Evolutionary conservation across 2,113 vertebrate species (phyloP).

Genomic region (Bagarius yarrelli): DNA sequence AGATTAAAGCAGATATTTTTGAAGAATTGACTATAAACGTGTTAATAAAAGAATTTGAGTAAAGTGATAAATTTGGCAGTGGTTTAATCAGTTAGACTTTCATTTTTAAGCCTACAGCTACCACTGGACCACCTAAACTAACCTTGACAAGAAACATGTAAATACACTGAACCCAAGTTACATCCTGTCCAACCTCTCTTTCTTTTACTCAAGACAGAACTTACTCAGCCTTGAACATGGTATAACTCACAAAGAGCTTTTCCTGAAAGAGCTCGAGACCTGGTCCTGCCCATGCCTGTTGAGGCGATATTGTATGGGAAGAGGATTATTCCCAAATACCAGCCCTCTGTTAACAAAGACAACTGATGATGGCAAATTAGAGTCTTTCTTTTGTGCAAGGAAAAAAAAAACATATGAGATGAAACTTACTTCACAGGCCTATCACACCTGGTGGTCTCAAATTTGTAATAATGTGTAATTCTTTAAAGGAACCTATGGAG

Average conservation of each 20-base stretch:
- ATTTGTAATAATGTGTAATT: conserved; percentile 69
- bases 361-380: conserved; percentile 80
- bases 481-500: conserved; percentile 54
- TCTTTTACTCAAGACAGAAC: conserved; percentile 66
- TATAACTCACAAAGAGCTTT: conserved; percentile 66
- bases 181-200: conserved; percentile 57
- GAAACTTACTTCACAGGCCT: conserved; percentile 57
- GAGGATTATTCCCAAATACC: conserved; percentile 81
- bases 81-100: background rate
- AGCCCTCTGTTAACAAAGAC: conserved; percentile 75
- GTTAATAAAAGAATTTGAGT: background rate
- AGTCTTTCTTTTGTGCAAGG: conserved; percentile 71
- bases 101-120: conserved; percentile 18
- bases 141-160: conserved; percentile 30
- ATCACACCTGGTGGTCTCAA: conserved; percentile 72
- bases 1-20: background rate
- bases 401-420: conserved; percentile 60
- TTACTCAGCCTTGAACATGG: conserved; percentile 64
- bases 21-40: background rate
- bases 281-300: conserved; percentile 77
- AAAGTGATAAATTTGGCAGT: background rate
- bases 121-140: conserved; percentile 27
- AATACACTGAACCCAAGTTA: conserved; percentile 43
- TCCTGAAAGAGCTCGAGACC: conserved; percentile 67
- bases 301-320: conserved; percentile 72